Evolutionary conservation across 1,140 invertebrate genomes (phyloP), one percentile per base, ranked within the genome.

Genomic region (Drosophila dunni): DNA sequence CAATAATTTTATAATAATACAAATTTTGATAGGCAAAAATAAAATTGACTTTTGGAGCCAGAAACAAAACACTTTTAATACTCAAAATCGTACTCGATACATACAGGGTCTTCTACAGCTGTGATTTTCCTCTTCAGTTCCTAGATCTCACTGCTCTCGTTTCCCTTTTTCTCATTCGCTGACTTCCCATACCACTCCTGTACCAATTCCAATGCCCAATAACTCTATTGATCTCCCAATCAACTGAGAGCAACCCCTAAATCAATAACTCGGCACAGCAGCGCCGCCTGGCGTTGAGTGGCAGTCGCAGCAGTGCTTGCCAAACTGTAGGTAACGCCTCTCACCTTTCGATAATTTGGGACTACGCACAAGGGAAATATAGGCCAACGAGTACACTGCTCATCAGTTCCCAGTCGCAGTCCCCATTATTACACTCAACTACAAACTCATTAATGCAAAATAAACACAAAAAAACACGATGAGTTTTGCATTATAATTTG

Each of bases 361-460:
- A 13, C 42, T 65, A 20, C 48, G 40, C 33, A 10, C 66, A 0
- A 15, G 60, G 42, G 42, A 50, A 69, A 79, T 58, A 50, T 88
- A 77, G 72, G 76, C 24, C 79, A 86, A 45, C 50, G 50, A 60
- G 13, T 53, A 13, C 45, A 38, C n/a, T 71, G 48, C n/a, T 20
- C 56, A 38, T 33, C 15, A 58, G 56, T 50, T 48, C 71, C 38
- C 68, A 53, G 56, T 48, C 71, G 34, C 68, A 53, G 56, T 50
- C 48, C 71, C 44, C 68, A 45, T 88, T 17, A 88, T 88, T 88
- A 88, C 65, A 62, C 74, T 79, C 79, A 88, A 82, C 83, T 88
- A 88, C 79, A 79, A 88, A 82, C 76, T 88, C 77, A 88, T 88
- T 88, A 80, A 74, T 68, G 69, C 76, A 88, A 88, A 88, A 89